Evolutionary conservation across 2,888 invertebrate species (phyloP), one percentile per base, ranked within the genome.

Genomic region (Lobophora halterata): DNA sequence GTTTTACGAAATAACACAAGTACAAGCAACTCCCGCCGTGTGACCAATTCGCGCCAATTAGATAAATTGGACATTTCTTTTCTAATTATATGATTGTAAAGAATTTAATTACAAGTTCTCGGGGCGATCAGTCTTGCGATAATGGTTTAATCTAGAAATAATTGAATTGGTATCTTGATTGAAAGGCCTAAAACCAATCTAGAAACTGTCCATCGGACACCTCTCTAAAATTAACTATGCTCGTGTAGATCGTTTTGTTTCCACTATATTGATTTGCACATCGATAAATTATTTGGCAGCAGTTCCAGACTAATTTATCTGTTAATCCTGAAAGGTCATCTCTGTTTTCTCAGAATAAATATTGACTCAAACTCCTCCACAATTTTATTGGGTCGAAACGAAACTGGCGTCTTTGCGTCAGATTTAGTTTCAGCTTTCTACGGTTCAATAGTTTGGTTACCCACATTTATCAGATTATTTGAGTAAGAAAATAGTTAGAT

Each of bases 1-100:
- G 52, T 49, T 42, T 50, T 59, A 43, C 54, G 51, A 61, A 59
- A 62, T 46, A 55, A 47, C 52, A 47, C 53, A 49, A 55, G 46
- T 51, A 47, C 53, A 49, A 52, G 49, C 40, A 27, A 47, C 51
- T 42, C 58, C 49, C 37, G 56, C 54, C 34, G 50, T 41, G 55
- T 51, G 52, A 40, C 32, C 47, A 45, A 57, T 55, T 51, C 28
- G 39, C 47, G 42, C 42, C 48, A 61, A 56, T 62, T 59, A 52
- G 44, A 43, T 49, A 44, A 49, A 58, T 55, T 58, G 38, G 44
- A 19, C 30, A 50, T 48, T 44, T 48, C 37, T 53, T 46, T 44
- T 32, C 13, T 13, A 14, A 38, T 41, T 32, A 34, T 40, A 36
- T 26, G 24, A 37, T 37, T 14, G 24, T 44, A 41, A 38, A 41